Evolutionary conservation across 2,113 vertebrate genomes (phyloP).

Genomic region (Sigmodon hispidus): DNA sequence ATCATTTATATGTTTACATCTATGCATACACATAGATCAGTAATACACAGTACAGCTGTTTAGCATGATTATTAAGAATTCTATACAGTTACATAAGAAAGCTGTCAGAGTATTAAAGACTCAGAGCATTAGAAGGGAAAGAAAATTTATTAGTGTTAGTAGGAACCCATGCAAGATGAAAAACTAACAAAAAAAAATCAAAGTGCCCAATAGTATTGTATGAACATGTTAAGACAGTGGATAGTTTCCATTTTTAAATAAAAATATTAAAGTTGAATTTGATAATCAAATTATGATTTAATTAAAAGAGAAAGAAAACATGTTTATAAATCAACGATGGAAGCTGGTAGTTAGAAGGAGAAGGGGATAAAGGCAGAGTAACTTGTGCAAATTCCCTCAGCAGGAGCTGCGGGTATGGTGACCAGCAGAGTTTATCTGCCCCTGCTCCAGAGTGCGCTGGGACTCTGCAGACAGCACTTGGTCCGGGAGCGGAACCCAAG

Average conservation of each 20-base stretch:
- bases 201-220: background rate
- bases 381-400: too few relatives aligned
- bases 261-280: constrained; percentile 32
- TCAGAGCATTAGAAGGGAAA: background rate
- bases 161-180: background rate
- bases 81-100: background rate
- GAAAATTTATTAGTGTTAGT: background rate
- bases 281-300: constrained; percentile 29
- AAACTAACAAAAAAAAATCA: constrained; percentile 1
- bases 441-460: too few relatives aligned
- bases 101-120: too few relatives aligned
- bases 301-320: constrained; percentile 7
- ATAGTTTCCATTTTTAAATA: background rate
- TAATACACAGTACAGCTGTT: background rate
- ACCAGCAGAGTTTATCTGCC: too few relatives aligned
- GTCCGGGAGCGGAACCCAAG: too few relatives aligned
- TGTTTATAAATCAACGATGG: background rate
- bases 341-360: background rate
- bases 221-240: background rate
- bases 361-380: background rate
- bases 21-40: background rate
- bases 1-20: background rate
- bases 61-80: background rate
- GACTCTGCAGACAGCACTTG: too few relatives aligned
- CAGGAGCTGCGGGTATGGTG: too few relatives aligned